phyloP scores from a whole-genome alignment of 2,113 vertebrate species.

The Pimephales promelas region DNA sequence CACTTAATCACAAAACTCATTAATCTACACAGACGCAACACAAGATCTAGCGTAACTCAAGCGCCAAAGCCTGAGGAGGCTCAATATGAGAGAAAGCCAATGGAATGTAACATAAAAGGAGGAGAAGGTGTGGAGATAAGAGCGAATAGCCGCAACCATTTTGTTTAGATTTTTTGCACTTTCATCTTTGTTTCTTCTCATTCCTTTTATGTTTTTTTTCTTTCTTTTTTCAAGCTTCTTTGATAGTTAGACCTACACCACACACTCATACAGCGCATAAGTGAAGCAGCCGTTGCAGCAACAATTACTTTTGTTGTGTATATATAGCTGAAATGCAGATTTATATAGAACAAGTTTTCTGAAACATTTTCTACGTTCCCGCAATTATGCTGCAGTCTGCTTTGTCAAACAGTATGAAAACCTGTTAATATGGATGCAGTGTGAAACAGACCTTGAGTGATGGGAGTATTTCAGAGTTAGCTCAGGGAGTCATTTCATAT shows the following conservation, averaged over 20 bases:
- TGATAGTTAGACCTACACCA: background rate
- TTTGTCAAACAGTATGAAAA: background rate
- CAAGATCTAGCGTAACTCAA: background rate
- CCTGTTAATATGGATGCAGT: background rate
- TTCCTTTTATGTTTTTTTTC: background rate
- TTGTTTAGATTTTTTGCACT: background rate
- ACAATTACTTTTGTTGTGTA: background rate
- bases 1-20: constrained; percentile 12
- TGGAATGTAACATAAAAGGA: background rate
- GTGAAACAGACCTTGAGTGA: background rate
- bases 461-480: background rate
- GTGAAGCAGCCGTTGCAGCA: background rate
- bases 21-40: constrained; percentile 23
- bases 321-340: background rate
- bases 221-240: background rate
- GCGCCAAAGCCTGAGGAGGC: background rate
- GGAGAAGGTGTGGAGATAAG: constrained; percentile 6
- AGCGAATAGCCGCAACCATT: background rate
- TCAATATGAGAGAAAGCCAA: background rate
- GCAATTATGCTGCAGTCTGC: background rate
- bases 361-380: background rate
- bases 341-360: background rate
- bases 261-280: background rate
- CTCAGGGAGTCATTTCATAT: background rate
- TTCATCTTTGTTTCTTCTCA: background rate